Evolutionary conservation across 2,797 vertebrate species (phyloP), one percentile per base, ranked within the genome.

Genomic region (Bufotes viridis): DNA sequence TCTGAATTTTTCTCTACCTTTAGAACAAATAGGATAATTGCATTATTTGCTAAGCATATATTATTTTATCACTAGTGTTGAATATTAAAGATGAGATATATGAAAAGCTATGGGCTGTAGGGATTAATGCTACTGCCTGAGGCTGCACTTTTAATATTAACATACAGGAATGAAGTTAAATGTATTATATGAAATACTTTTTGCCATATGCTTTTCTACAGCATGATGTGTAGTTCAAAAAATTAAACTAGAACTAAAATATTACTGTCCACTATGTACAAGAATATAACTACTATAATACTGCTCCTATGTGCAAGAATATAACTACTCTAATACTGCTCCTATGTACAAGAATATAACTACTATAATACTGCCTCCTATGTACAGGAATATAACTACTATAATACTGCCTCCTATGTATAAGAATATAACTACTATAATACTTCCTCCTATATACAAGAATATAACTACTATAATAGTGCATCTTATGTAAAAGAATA

Each of bases 21-120:
- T 17, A 63, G 70, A 60, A 74, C 82, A 84, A 63, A 84, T 75
- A 22, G 55, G 29, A 84, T 76, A 84, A 84, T 76, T 60, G 70
- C 34, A 24, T 75, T 84, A 84, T 84, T 84, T 84, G 82, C 72
- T 76, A 84, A 76, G 69, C 70, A 75, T 57, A 75, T 76, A 84
- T 84, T 84, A 74, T 74, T 58, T 72, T 84, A 74, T 84, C 24
- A 24, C 42, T 6, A 5, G 6, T 42, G 4, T 42, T 42, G 42
- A 7, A 42, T 42, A 42, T 42, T 42, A 42, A 42, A 42, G 42
- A 42, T 42, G 42, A 42, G 42, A 42, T 42, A 42, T 42, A 42
- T 42, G 42, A 42, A 42, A 42, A 42, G 4, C 42, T 42, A 42
- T 5, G 42, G 42, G 6, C 42, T 42, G 42, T 42, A 42, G 42